Conservation (phyloP, 1,140 invertebrate species). For the Chrysomallon squamiferum region DNA sequence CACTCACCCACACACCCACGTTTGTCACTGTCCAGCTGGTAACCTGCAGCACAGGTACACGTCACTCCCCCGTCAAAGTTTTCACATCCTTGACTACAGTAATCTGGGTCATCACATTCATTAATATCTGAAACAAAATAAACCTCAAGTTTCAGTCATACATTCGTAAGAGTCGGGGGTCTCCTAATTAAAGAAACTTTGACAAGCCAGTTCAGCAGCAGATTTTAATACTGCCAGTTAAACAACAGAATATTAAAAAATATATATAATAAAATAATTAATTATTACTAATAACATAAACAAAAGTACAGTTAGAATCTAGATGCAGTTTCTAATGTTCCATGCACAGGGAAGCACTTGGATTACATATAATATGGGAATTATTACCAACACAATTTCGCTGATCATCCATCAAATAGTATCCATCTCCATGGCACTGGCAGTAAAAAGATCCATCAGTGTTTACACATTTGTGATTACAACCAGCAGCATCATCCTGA, state of each 20-base stretch:
- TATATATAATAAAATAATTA: too few species aligned
- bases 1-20: not conserved
- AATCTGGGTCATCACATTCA: conserved; percentile 8
- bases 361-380: too few species aligned
- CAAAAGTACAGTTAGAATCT: too few species aligned
- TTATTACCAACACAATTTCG: conserved; percentile 27
- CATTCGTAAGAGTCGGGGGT: too few species aligned
- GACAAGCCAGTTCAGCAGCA: too few species aligned
- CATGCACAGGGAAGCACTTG: too few species aligned
- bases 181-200: too few species aligned
- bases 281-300: too few species aligned
- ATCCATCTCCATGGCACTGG: conserved; percentile 28
- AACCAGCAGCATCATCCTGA: conserved; percentile 29
- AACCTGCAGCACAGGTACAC: conserved; percentile 12
- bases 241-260: too few species aligned
- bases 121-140: conserved; percentile 17
- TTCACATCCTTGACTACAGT: conserved; percentile 8
- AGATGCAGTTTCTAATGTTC: too few species aligned
- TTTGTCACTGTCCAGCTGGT: not conserved
- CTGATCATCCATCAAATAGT: conserved; percentile 14
- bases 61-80: conserved; percentile 11
- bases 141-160: too few species aligned
- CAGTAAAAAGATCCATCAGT: conserved; percentile 34
- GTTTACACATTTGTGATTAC: conserved; percentile 40
- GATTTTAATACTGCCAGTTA: too few species aligned